These are phyloP conservation scores for Cottus gobio DNA, from an alignment of 2,113 vertebrate genomes.

Conservation along the genomic window DNA sequence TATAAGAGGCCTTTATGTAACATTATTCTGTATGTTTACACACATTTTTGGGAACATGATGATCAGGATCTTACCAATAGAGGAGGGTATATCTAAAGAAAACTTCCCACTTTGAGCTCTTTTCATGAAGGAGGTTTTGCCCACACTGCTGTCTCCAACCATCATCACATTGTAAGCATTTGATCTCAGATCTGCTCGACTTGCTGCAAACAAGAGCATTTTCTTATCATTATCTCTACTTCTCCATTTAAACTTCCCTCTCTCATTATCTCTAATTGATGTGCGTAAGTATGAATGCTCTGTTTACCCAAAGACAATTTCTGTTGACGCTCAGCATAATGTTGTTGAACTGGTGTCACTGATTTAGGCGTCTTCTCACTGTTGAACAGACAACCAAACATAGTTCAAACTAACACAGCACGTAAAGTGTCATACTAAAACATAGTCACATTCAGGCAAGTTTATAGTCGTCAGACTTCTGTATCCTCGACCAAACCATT, in stretches of 20 bases:
- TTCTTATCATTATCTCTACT: background rate
- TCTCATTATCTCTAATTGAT: background rate
- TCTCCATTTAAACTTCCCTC: background rate
- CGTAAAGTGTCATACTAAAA: background rate
- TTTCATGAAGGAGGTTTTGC: slow-evolving; percentile 93
- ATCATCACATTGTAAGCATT: slow-evolving; percentile 89
- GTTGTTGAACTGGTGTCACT: background rate
- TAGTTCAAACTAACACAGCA: background rate
- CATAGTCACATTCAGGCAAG: background rate
- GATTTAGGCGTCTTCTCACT: slow-evolving; percentile 35
- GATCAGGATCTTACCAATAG: slow-evolving; percentile 86
- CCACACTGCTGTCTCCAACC: slow-evolving; percentile 90
- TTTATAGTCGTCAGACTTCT: background rate
- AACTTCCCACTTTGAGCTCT: slow-evolving; percentile 84
- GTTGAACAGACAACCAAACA: slow-evolving; percentile 16
- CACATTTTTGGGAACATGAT: background rate
- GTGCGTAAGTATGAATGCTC: background rate
- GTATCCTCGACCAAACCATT: no score
- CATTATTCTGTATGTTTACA: slow-evolving; percentile 6
- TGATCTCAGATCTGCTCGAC: slow-evolving; percentile 44
- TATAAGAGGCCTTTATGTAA: slow-evolving; percentile 62
- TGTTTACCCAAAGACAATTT: slow-evolving; percentile 56
- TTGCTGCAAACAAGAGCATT: slow-evolving; percentile 32
- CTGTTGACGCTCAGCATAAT: slow-evolving; percentile 6
- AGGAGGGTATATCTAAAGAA: slow-evolving; percentile 74